A percentile compares a stretch with the other conserved stretches of the same genome.
Evolutionary conservation across 2,888 invertebrate species (phyloP).

Genomic region (Athrips mouffetella): DNA sequence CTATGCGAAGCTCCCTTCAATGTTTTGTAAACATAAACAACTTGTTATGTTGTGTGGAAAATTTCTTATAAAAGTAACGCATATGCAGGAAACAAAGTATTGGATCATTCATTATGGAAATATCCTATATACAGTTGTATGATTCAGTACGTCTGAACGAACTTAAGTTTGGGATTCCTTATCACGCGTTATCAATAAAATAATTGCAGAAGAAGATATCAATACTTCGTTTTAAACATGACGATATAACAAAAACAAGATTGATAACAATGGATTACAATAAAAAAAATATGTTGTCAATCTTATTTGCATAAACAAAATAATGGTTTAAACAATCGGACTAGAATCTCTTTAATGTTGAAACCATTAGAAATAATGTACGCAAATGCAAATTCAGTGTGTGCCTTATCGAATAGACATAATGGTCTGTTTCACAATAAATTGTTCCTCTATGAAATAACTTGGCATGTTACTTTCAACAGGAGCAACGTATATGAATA

Average conservation of each 20-base stretch:
- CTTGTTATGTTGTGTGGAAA: constrained; percentile 41
- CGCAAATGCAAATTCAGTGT: constrained; percentile 26
- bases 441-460: neutral
- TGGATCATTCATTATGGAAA: constrained; percentile 16
- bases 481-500: neutral
- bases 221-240: constrained; percentile 46
- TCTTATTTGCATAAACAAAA: constrained; percentile 36
- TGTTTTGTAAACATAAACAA: neutral
- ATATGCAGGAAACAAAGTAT: constrained; percentile 55
- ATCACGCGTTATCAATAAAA: no score
- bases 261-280: constrained; percentile 36
- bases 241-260: constrained; percentile 38
- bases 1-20: neutral
- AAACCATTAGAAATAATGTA: constrained; percentile 47
- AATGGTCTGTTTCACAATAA: neutral
- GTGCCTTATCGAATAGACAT: neutral
- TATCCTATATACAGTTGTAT: neutral
- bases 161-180: constrained; percentile 22
- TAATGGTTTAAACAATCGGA: constrained; percentile 55
- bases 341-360: constrained; percentile 31
- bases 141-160: neutral
- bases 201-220: no score
- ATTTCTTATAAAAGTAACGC: constrained; percentile 48
- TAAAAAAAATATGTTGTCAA: constrained; percentile 36
- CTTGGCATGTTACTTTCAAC: neutral